These are phyloP conservation scores for Lasioglossum baleicum DNA, from an alignment of 1,140 invertebrate species.

Conservation along the genomic window DNA sequence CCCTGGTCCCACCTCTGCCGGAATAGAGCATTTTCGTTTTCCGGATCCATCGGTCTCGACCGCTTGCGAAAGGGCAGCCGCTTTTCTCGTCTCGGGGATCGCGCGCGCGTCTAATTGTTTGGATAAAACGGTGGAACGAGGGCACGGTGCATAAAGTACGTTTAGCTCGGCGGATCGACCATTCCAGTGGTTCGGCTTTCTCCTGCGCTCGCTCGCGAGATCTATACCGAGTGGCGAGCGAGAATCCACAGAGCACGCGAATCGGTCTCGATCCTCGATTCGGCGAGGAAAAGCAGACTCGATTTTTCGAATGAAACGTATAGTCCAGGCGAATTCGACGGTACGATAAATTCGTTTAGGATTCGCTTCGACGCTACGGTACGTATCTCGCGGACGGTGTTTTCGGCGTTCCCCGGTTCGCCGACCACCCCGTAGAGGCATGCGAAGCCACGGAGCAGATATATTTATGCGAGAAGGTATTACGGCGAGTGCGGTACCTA, in stretches of 20 bases:
- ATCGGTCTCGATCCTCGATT: too few relatives aligned
- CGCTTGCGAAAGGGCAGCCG: neutral
- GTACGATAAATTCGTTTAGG: too few relatives aligned
- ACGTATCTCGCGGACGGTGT: neutral
- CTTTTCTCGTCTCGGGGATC: neutral
- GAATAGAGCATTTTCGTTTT: neutral
- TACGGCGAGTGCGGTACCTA: slow-evolving; percentile 73
- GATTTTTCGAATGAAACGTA: too few relatives aligned
- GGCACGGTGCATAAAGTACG: slow-evolving; percentile 69
- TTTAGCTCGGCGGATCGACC: slow-evolving; percentile 69
- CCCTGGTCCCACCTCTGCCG: too few relatives aligned
- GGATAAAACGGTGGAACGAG: slow-evolving; percentile 72
- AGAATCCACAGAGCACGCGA: neutral
- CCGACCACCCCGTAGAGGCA: slow-evolving; percentile 68
- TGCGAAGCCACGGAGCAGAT: slow-evolving; percentile 70
- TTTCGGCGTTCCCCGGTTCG: neutral
- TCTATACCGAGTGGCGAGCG: slow-evolving; percentile 67
- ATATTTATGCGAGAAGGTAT: slow-evolving; percentile 75
- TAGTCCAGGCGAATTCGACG: neutral
- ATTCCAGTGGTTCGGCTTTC: slow-evolving; percentile 68
- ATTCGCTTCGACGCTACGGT: too few relatives aligned
- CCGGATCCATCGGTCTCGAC: neutral
- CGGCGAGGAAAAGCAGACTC: neutral
- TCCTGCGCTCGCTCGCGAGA: slow-evolving; percentile 53
- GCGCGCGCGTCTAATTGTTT: slow-evolving; percentile 72